phyloP scores from a whole-genome alignment of 2,797 vertebrate genomes.

The Alauda arvensis region DNA sequence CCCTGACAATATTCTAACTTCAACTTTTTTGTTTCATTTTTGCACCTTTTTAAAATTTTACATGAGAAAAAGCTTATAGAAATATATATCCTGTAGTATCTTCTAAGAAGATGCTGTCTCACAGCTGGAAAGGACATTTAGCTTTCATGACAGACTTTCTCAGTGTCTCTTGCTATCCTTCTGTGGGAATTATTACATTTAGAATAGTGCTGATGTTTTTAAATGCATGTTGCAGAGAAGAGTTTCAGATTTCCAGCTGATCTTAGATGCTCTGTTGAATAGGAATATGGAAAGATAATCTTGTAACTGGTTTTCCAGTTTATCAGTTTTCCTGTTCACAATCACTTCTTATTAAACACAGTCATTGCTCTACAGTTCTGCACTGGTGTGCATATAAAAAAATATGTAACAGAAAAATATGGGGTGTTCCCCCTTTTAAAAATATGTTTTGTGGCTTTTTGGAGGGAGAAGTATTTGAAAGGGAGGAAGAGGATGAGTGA shows the following conservation, averaged over 20 bases:
- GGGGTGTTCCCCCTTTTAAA: accelerated
- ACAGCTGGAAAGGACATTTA: background rate
- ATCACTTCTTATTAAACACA: background rate
- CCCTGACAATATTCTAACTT: background rate
- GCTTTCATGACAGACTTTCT: background rate
- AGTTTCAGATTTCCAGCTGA: background rate
- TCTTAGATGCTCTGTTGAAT: background rate
- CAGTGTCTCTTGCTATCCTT: background rate
- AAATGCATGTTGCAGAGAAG: background rate
- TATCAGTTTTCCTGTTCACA: background rate
- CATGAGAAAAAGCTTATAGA: background rate
- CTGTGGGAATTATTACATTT: background rate
- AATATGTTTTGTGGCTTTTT: background rate
- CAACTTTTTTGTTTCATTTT: background rate
- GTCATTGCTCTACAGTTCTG: background rate
- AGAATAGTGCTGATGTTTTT: background rate
- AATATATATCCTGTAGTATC: background rate
- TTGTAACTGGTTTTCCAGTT: background rate
- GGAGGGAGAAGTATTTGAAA: background rate
- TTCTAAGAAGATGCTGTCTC: background rate
- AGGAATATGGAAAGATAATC: background rate
- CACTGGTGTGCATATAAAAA: background rate
- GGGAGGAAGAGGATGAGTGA: background rate
- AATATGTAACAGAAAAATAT: background rate
- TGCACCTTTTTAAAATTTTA: background rate